phyloP scores from a whole-genome alignment of 2,113 vertebrate genomes.

The Percina caprodes region DNA sequence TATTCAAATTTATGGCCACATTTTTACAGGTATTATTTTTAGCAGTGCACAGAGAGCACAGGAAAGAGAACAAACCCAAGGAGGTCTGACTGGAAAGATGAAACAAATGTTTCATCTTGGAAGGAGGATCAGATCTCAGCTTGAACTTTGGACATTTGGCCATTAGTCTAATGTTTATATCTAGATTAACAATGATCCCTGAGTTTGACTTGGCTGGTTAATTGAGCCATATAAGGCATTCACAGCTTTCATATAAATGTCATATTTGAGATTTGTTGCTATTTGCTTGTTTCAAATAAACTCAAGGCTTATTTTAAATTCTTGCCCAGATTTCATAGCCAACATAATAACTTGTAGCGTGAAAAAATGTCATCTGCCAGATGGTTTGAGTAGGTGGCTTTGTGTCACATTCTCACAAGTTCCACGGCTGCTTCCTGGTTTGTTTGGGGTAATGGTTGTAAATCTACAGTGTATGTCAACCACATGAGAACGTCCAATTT shows the following conservation, averaged over 20 bases:
- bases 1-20: conserved; percentile 35
- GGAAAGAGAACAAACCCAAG: conserved; percentile 28
- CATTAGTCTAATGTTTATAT: background rate
- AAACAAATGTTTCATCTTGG: conserved; percentile 21
- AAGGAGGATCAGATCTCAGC: background rate
- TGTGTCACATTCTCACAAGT: background rate
- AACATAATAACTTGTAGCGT: background rate
- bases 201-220: background rate
- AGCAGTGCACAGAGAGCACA: conserved; percentile 14
- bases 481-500: background rate
- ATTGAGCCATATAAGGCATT: background rate
- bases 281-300: background rate
- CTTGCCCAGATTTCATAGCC: too few relatives aligned
- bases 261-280: background rate
- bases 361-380: background rate
- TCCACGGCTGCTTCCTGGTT: background rate
- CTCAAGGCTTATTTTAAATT: background rate
- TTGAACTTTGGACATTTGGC: background rate
- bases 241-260: background rate
- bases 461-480: conserved; percentile 25
- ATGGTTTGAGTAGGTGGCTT: conserved; percentile 1
- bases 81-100: conserved; percentile 40
- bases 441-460: background rate
- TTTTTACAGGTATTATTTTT: conserved; percentile 56
- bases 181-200: background rate